A percentile compares a stretch with the other conserved stretches of the same genome.
Evolutionary conservation across 2,113 vertebrate genomes (phyloP).

Genomic region (Circaetus cinerascens): DNA sequence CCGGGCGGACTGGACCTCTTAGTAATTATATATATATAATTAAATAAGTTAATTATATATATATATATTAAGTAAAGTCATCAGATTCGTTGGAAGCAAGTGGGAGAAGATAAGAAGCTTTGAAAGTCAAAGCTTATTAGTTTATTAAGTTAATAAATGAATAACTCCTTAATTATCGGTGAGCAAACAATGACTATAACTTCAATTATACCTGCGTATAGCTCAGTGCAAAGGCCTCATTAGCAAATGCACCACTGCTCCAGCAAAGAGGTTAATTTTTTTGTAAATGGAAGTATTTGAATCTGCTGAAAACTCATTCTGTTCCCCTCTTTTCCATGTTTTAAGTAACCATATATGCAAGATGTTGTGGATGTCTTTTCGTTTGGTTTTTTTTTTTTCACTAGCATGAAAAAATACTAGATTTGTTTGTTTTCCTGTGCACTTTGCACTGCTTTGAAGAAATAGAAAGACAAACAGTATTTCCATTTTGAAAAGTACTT

Average conservation of each 20-base stretch:
- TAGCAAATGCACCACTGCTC: not conserved
- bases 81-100: too few relatives aligned
- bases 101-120: too few relatives aligned
- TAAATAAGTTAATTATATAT: too few relatives aligned
- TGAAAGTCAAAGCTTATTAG: too few relatives aligned
- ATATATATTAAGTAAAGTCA: too few relatives aligned
- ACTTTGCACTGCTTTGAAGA: not conserved
- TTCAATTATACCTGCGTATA: not conserved
- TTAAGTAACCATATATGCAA: not conserved
- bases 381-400: not conserved
- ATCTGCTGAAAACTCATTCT: not conserved
- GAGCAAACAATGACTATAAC: not conserved
- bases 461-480: not conserved
- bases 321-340: not conserved
- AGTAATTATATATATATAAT: too few relatives aligned
- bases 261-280: not conserved
- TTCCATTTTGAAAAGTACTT: not conserved
- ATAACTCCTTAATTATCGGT: not conserved
- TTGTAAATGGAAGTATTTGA: not conserved
- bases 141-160: not conserved
- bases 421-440: not conserved
- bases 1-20: too few relatives aligned
- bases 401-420: not conserved
- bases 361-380: not conserved
- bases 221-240: not conserved